Evolutionary conservation across 2,797 vertebrate genomes (phyloP), one percentile per base, ranked within the genome.

Genomic region (Choloepus didactylus): DNA sequence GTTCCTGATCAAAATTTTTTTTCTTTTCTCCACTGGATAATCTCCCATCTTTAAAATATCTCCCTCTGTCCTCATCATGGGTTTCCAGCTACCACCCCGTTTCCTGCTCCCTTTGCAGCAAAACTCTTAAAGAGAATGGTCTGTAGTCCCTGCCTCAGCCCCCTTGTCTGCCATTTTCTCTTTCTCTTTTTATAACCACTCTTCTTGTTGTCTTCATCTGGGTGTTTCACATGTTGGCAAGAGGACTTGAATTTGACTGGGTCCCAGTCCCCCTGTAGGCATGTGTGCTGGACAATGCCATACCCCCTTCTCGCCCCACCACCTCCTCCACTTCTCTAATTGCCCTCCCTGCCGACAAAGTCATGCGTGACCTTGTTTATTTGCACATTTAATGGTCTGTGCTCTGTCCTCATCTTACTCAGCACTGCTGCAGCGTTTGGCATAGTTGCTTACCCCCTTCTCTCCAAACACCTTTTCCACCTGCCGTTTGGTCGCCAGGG

Each of bases 31-130:
- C n/a, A 75, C 75, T 82, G 60, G 38, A 44, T 44, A 44, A 44
- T 73, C 72, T 75, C 18, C 77, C 41, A 81, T 70, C 77, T 83
- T 66, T 95, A 73, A 80, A 80, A 85, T 72, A 56, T 80, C 66
- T 86, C 54, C 75, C 21, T 83, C 79, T 84, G 82, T 56, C 46
- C 54, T 25, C 76, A 82, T 89, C 25, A 4, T 73, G 18, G 60
- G 1, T 77, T 96, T 77, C 75, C 70, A 87, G n/a, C 25, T 44
- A 59, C 16, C 29, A 0, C 73, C 67, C 75, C 16, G 9, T 79
- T 35, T 51, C 79, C 72, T 70, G 29, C 38, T 90, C 46, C 54
- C 82, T 93, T 93, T 70, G n/a, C 49, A 82, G 35, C 25, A 62
- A 86, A 60, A 76, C 86, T 64, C 87, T 62, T 88, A 56, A 44